A percentile compares a stretch with the other conserved stretches of the same genome.
Conservation (phyloP, 2,888 invertebrate genomes). For the Endotricha flammealis region DNA sequence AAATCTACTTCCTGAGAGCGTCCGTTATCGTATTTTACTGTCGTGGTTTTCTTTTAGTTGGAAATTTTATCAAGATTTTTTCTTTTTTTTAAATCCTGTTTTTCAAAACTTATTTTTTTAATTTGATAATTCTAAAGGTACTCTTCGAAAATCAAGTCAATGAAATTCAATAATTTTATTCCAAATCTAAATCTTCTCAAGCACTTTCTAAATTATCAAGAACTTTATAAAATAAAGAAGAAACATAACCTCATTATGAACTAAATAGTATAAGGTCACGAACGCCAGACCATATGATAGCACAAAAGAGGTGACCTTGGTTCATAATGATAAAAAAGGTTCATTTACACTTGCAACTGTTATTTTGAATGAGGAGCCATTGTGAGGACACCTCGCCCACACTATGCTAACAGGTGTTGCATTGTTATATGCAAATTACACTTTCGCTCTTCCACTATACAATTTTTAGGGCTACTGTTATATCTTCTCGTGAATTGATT, state of each 20-base stretch:
- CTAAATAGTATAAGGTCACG: constrained; percentile 14
- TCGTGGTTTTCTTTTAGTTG: no score
- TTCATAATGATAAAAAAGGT: constrained; percentile 72
- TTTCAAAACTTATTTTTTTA: no score
- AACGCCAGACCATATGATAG: constrained; percentile 40
- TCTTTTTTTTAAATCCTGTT: no score
- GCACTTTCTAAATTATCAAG: no score
- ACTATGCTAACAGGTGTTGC: constrained; percentile 66
- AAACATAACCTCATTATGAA: neutral
- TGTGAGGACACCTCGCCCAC: constrained; percentile 66
- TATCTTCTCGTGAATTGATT: constrained; percentile 2
- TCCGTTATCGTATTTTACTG: no score
- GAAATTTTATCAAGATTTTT: no score
- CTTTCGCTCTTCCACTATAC: constrained; percentile 65
- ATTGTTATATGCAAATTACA: constrained; percentile 76
- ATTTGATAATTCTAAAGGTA: no score
- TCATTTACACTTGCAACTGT: constrained; percentile 75
- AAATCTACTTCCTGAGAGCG: no score
- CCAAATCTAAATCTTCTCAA: no score
- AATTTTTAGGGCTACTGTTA: constrained; percentile 45
- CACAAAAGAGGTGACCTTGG: constrained; percentile 67
- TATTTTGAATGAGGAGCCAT: constrained; percentile 55
- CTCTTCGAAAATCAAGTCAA: no score
- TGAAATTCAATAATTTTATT: no score
- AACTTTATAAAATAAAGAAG: no score